Evolutionary conservation across 2,888 invertebrate genomes (phyloP).

Genomic region (Pristionchus fissidentatus): DNA sequence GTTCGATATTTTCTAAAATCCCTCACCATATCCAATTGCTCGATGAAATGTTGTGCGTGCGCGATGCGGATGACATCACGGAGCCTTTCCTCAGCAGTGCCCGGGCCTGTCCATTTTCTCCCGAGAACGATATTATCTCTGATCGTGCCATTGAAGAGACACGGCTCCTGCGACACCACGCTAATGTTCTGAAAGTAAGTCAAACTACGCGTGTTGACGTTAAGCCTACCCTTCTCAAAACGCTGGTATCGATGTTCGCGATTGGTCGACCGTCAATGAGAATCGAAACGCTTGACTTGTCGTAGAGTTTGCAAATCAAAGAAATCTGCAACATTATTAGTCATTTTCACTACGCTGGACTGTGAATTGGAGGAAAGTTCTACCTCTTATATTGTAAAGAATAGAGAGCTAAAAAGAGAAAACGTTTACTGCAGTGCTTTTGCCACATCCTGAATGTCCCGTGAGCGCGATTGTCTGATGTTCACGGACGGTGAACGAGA

Average conservation of each 20-base stretch:
- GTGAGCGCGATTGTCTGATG: not conserved
- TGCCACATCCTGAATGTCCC: slow-evolving; percentile 32
- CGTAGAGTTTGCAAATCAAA: not conserved
- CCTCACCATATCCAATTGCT: not conserved
- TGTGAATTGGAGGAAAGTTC: not conserved
- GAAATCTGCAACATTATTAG: no score
- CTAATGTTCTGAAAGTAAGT: slow-evolving; percentile 44
- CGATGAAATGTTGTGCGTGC: not conserved
- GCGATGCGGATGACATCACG: not conserved
- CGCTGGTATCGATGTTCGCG: not conserved
- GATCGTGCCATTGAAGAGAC: slow-evolving; percentile 45
- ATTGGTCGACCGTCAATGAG: not conserved
- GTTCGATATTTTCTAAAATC: not conserved
- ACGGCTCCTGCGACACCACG: slow-evolving; percentile 52
- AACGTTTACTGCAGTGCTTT: slow-evolving; percentile 28
- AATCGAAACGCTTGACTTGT: not conserved
- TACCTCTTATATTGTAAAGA: not conserved
- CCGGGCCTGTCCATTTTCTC: not conserved
- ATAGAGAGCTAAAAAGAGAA: not conserved
- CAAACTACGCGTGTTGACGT: not conserved
- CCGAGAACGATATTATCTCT: slow-evolving; percentile 46
- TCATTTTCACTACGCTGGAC: not conserved
- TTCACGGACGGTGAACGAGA: not conserved
- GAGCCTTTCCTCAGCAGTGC: not conserved
- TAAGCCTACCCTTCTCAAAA: not conserved